Percentiles rank a stretch among this genome's conserved stretches.
Conservation (phyloP, 2,113 vertebrate genomes). For the Manacus vitellinus region DNA sequence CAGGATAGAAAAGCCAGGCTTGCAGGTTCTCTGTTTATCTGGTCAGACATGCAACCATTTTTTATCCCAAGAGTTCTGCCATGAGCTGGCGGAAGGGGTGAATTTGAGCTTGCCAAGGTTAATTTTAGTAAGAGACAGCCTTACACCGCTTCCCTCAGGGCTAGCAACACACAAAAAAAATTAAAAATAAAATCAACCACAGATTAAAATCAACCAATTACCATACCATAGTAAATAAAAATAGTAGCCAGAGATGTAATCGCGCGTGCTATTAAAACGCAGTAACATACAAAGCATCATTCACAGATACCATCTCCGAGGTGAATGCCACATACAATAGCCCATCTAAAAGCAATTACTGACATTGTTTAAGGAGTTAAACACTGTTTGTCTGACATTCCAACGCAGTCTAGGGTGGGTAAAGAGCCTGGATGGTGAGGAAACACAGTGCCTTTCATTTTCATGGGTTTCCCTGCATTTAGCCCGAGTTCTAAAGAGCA, state of each 20-base stretch:
- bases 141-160: not conserved
- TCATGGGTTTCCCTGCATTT: not conserved
- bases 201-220: conserved; percentile 34
- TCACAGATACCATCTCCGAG: conserved; percentile 27
- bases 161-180: not conserved
- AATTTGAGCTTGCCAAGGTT: not conserved
- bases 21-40: not conserved
- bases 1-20: not conserved
- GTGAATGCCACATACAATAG: conserved; percentile 31
- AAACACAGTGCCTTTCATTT: not conserved
- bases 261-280: not conserved
- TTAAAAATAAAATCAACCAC: not conserved
- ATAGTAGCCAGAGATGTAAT: conserved; percentile 39
- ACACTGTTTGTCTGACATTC: not conserved
- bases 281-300: not conserved
- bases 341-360: not conserved
- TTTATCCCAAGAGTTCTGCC: not conserved
- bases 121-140: conserved; percentile 24
- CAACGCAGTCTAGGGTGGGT: not conserved
- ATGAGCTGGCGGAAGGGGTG: not conserved
- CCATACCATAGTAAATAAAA: conserved; percentile 17
- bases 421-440: not conserved
- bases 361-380: conserved; percentile 8
- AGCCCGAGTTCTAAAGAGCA: not conserved
- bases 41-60: not conserved